Evolutionary conservation across 2,113 vertebrate species (phyloP), one percentile per base, ranked within the genome.

Genomic region (Diphyllodes magnificus): DNA sequence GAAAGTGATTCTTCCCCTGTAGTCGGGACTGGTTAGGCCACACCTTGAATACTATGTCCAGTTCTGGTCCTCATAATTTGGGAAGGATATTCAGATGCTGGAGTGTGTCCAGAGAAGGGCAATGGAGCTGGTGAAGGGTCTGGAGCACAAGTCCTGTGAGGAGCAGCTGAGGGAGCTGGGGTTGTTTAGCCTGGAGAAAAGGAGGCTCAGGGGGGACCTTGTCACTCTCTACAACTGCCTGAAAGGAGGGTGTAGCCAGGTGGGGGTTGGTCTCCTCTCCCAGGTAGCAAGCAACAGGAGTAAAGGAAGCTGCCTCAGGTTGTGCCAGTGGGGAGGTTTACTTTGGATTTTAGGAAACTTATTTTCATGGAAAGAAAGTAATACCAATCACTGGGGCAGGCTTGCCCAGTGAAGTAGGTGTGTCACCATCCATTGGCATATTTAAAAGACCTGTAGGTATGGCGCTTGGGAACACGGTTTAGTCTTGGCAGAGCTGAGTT

Each of bases 1-100:
- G 28, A 6, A 18, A 57, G 28, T 10, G 50, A 37, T 37, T 11
- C 4, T 30, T 0, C 22, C 3, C 2, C 13, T 88, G 27, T 21
- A 4, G 19, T 66, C 0, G 0, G 15, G 2, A 5, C 13, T 39
- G 33, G 10, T 39, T 8, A 24, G 33, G 16, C 7, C 1, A 2
- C 13, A 14, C 5, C 19, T 73, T 5, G 7, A 42, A 17, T 56
- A 2, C 6, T 17, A 0, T 33, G 35, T 56, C 3, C 31, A 33
- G 15, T 56, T 44, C 33, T 77, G 28, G 22, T 28, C 19, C 15
- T 31, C 23, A 18, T 9, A 21, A 16, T 64, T 54, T 33, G 13
- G 23, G 39, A 47, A 70, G 10, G 24, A 47, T 23, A 3, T 45
- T 45, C 24, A 27, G 30, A 3, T 61, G 15, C 30, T 70, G 42